Evolutionary conservation across 92 coral and sea anemone genomes (phyloP), one percentile per base, ranked within the genome.

Genomic region (Paragorgia papillata): DNA sequence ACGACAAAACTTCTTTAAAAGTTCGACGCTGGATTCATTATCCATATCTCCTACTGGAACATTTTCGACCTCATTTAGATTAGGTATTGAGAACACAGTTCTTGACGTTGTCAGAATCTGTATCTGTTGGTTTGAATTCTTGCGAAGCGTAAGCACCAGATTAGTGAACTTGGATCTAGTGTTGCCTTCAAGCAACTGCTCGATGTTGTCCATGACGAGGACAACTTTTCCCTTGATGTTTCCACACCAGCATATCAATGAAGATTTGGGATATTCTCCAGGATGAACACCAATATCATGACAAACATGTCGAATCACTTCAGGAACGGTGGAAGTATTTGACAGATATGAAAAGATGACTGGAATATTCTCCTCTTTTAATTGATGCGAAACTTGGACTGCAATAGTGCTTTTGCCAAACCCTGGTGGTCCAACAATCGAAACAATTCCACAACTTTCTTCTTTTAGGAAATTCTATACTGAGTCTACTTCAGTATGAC

Each of bases 321-420:
- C 53, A 20, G 51, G 17, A 0, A 65, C 73, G 20, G 51, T 65
- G 17, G 73, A 40, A 35, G 50, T 43, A 65, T 32, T 17, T 35
- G 21, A 35, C 53, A 65, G 53, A 5, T 19, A 65, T 24, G 73
- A 35, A 51, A 65, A 65, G 20, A 51, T 51, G 21, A 51, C 58
- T 17, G 26, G 21, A 17, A 51, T 51, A 17, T 51, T 6, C 5
- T 51, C 8, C 6, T 51, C 8, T 17, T 51, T 51, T 51, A 51
- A 51, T 5, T n/a, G 58, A 51, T 51, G 73, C 22, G 73, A 32
- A 32, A 65, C 73, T 34, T 35, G 26, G 19, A 35, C 4, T 32
- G 73, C 73, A 65, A 65, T 40, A 10, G 73, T 65, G 73, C 51
- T 65, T 40, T 65, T 65, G 51, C 73, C 73, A 65, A 65, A 65